phyloP scores from a whole-genome alignment of 2,888 invertebrate genomes.

The Thymelicus lineola region DNA sequence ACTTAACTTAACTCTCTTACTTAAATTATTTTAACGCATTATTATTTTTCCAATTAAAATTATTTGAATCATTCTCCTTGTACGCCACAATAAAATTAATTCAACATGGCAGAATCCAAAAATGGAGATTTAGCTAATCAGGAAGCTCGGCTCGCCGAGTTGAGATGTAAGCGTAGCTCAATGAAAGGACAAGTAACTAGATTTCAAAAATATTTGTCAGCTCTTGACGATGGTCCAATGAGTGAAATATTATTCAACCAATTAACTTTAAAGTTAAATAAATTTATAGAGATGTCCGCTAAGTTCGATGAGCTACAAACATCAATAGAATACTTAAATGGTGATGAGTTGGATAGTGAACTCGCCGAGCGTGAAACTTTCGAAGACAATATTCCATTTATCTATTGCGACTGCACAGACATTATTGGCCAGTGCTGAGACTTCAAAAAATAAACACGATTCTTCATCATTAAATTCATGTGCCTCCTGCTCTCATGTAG shows the following conservation, averaged over 20 bases:
- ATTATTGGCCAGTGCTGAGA: too few relatives aligned
- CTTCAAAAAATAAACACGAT: too few relatives aligned
- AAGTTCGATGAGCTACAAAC: not conserved
- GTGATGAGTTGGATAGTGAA: too few relatives aligned
- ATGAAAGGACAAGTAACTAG: conserved; percentile 4
- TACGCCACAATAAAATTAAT: not conserved
- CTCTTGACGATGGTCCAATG: not conserved
- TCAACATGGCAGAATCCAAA: not conserved
- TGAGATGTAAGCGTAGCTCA: not conserved
- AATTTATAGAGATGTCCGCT: not conserved
- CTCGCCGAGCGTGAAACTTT: too few relatives aligned
- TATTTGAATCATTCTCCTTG: too few relatives aligned
- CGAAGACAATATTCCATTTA: too few relatives aligned
- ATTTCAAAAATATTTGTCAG: not conserved
- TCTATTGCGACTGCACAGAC: too few relatives aligned
- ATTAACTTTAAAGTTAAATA: not conserved
- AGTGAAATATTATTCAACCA: not conserved
- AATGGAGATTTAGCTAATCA: not conserved
- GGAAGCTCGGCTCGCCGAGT: not conserved
- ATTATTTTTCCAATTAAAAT: too few relatives aligned
- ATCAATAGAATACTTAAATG: not conserved
- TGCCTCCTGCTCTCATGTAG: too few relatives aligned
- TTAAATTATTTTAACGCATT: too few relatives aligned
- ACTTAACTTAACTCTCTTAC: too few relatives aligned
- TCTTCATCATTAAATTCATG: too few relatives aligned